These are phyloP conservation scores for Syngnathus scovelli DNA, from an alignment of 2,113 vertebrate genomes.

Conservation along the genomic window DNA sequence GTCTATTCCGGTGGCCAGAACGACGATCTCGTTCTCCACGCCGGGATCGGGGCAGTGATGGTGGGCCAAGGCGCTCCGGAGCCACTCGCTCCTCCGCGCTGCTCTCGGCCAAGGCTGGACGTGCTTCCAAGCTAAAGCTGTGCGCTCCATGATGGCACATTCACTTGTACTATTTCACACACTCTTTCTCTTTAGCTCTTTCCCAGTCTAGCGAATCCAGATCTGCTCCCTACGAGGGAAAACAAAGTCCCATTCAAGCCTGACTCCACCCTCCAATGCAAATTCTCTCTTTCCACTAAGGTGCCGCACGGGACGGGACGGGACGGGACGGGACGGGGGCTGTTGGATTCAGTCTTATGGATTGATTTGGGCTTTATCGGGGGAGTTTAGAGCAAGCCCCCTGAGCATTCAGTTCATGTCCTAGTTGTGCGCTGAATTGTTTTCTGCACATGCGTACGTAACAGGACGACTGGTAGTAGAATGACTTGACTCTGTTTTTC, in stretches of 20 bases:
- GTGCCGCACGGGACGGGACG: too few species aligned
- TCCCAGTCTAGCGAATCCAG: slow-evolving; percentile 7
- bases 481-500: too few species aligned
- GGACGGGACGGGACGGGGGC: too few species aligned
- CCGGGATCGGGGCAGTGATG: slow-evolving; percentile 59
- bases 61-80: slow-evolving; percentile 66
- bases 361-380: too few species aligned
- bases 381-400: too few species aligned
- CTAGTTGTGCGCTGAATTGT: too few species aligned
- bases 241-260: slow-evolving; percentile 3
- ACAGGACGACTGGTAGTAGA: too few species aligned
- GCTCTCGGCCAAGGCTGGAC: slow-evolving; percentile 29
- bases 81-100: slow-evolving; percentile 71
- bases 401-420: too few species aligned
- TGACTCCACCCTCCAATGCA: slow-evolving; percentile 47
- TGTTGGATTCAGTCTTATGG: too few species aligned
- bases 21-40: slow-evolving; percentile 71
- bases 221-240: background rate
- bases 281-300: background rate
- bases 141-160: slow-evolving; percentile 30
- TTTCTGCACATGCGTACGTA: too few species aligned
- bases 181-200: background rate
- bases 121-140: slow-evolving; percentile 7
- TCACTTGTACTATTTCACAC: background rate
- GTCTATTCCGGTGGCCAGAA: slow-evolving; percentile 72